Base-by-base conservation (phyloP, 2,888 invertebrate species). In the Lasioglossum zephyrum region DNA sequence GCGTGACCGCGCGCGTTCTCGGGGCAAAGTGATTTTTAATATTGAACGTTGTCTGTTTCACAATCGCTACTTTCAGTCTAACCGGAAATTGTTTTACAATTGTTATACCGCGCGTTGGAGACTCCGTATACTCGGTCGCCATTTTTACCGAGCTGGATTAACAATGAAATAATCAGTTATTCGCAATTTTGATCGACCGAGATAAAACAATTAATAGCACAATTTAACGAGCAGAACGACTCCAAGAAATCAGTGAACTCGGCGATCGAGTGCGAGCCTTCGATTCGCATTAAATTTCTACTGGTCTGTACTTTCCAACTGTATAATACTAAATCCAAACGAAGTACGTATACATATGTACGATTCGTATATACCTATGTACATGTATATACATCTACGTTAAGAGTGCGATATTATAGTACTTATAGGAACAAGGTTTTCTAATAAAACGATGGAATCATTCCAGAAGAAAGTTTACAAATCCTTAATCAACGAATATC, bases 261-360 rank as follows among this genome's bases (percentile, higher is more conserved):
- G 31, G 72, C 53, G 63, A 57, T 36, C 26, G 72, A 74, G 84
- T 81, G 81, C 80, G 81, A 72, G 44, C 86, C 76, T 86, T 91
- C 86, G 76, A 88, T 72, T 75, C 81, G 84, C 83, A 82, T 66
- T 77, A 79, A 85, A 87, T 88, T 86, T 89, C 78, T 83, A 88
- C 84, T 78, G 86, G 84, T 90, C 87, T 86, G 88, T 91, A 93
- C 90, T 92, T 92, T 91, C 88, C 88, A 90, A 93, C 85, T 93
- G 93, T 93, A 93, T 90, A 81, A 92, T 92, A 86, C 60, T 87
- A 79, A 85, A 81, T 22, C 75, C 69, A 60, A 82, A 69, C 31
- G 49, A 77, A 76, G 79, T 88, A 90, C 82, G 79, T 86, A 86
- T 80, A 82, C 81, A 81, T 84, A 86, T 88, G 84, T 76, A 86